phyloP scores from a whole-genome alignment of 2,113 vertebrate genomes.

The Irena cyanogastra region DNA sequence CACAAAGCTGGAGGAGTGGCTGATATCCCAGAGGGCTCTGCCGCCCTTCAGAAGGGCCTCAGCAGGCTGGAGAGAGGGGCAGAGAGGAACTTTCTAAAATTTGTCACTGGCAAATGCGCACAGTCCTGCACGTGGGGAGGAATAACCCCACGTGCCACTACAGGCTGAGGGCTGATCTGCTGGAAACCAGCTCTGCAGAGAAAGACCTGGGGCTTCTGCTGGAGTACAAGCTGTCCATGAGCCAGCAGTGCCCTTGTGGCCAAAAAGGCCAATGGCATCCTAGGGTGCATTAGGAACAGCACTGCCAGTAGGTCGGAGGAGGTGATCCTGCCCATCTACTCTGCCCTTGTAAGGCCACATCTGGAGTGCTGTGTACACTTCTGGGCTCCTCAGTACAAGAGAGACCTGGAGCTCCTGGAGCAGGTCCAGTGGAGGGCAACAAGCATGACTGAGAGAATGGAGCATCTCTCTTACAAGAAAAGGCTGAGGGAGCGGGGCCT shows the following conservation, averaged over 20 bases:
- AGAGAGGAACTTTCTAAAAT: neutral
- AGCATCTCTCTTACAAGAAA: neutral
- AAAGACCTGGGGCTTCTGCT: neutral
- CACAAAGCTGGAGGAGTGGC: neutral
- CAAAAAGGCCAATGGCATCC: neutral
- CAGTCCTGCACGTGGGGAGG: neutral
- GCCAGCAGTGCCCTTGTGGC: neutral
- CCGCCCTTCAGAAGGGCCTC: neutral
- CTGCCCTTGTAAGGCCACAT: neutral
- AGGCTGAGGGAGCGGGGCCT: neutral
- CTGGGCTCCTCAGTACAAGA: neutral
- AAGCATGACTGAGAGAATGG: neutral
- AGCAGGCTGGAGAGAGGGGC: fast-evolving
- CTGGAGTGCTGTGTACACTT: neutral
- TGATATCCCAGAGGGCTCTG: neutral
- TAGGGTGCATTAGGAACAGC: neutral
- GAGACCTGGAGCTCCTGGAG: neutral
- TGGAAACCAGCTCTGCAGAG: neutral
- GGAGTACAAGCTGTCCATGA: no score
- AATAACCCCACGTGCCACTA: neutral
- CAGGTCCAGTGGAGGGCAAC: neutral
- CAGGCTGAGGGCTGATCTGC: neutral
- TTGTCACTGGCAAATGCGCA: neutral
- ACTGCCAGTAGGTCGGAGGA: fast-evolving
- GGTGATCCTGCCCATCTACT: neutral